Conservation (phyloP, 53 echinoderm and acorn worm genomes). For the Paracentrotus lividus region DNA sequence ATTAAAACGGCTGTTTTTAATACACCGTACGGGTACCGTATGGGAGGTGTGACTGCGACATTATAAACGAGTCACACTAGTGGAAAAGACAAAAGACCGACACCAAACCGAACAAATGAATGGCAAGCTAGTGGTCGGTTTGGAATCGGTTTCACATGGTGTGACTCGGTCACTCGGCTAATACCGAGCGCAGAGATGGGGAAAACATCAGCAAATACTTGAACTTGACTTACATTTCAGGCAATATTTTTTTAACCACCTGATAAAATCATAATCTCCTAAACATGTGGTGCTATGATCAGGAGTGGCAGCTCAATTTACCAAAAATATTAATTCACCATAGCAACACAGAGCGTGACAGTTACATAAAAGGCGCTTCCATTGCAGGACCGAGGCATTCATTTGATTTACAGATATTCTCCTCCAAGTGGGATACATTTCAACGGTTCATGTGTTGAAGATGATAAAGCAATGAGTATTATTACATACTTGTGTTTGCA, state of each 20-base stretch:
- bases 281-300: background rate
- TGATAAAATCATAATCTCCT: background rate
- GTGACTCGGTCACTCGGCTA: too few relatives aligned
- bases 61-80: background rate
- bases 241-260: slow-evolving; percentile 21
- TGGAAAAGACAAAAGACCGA: background rate
- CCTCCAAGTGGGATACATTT: background rate
- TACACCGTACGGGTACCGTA: background rate
- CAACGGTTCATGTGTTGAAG: background rate
- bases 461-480: background rate
- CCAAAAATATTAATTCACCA: slow-evolving; percentile 21
- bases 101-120: background rate
- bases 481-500: slow-evolving; percentile 25
- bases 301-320: slow-evolving; percentile 35
- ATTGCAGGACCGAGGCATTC: background rate
- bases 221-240: background rate
- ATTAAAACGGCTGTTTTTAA: too few relatives aligned
- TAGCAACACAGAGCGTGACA: slow-evolving; percentile 7
- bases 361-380: slow-evolving; percentile 20
- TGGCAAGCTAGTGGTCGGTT: too few relatives aligned
- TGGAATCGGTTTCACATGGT: too few relatives aligned
- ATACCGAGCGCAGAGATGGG: background rate
- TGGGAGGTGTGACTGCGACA: background rate
- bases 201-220: background rate
- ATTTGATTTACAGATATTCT: slow-evolving; percentile 24